Percentiles rank a stretch among this genome's conserved stretches.
Conservation (phyloP, 2,797 vertebrate species). For the Myioborus miniatus region DNA sequence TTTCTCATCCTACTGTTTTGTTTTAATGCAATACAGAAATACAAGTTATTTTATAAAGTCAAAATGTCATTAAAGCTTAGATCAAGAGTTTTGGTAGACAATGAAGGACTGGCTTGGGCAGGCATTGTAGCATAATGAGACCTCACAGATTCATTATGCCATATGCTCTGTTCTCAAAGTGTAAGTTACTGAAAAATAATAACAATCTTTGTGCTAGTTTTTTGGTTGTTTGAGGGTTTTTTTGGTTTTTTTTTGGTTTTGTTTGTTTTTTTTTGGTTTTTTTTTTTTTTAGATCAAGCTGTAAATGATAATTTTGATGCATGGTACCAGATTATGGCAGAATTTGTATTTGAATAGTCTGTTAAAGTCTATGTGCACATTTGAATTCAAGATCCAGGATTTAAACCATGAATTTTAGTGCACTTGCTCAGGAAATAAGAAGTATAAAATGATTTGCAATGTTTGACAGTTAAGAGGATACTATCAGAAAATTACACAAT, state of each 20-base stretch:
- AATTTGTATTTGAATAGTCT: not conserved
- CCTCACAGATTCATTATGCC: not conserved
- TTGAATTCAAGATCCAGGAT: not conserved
- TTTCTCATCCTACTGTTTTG: not conserved
- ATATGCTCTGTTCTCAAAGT: not conserved
- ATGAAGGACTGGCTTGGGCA: not conserved
- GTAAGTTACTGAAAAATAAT: not conserved
- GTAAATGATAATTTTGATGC: not conserved
- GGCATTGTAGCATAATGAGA: not conserved
- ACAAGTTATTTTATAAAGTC: not conserved
- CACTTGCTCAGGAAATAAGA: not conserved
- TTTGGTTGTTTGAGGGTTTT: not conserved
- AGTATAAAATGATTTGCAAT: not conserved
- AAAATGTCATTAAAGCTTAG: not conserved
- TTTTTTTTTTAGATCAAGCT: not conserved
- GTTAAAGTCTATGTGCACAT: not conserved
- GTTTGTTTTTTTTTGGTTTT: not conserved
- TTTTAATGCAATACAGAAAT: not conserved
- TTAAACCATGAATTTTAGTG: not conserved
- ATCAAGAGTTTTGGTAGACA: not conserved
- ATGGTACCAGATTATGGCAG: not conserved
- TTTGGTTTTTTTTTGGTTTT: not conserved
- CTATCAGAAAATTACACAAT: not conserved
- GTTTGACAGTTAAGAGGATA: not conserved
- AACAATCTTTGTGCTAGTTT: not conserved